Base-by-base conservation (phyloP, 2,888 invertebrate species). In the Anoncus sp. region DNA sequence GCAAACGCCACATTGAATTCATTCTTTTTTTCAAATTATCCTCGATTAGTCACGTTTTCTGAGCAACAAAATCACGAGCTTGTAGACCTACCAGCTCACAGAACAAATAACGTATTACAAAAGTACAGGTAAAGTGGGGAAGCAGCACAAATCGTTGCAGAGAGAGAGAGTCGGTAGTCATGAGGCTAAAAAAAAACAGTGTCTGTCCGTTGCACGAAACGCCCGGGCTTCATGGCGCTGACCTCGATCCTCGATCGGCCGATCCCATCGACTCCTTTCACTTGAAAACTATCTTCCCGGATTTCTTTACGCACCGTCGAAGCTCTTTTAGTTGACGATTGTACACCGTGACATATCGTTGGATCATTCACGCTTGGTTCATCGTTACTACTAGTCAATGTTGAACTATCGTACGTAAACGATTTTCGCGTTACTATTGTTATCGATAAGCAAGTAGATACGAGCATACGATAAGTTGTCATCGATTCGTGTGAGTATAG, bases 271-370 rank as follows among this genome's bases (percentile, higher is more conserved):
- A 75, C 82, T 87, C 91, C 91, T 91, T 91, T 91, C 91, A 91
- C 91, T 90, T 86, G 76, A 86, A 86, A 87, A 88, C 86, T 85
- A 78, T 86, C 86, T 85, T 87, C 85, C 84, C 84, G 84, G 84
- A 85, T 83, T 83, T 84, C 85, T 86, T 86, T 85, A 85, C 81
- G 81, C 67, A 80, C 81, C 80, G 82, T 80, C 83, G 81, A 82
- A 62, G 81, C 75, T 79, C 79, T 2, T 20, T 43, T 67, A 75
- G 78, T 75, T 38, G 51, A 53, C 67, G 66, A 62, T 27, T 57
- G 75, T 67, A 67, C 75, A 72, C 51, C 75, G 75, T 65, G 43
- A 71, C 67, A 45, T 35, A 59, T 75, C 75, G 77, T 78, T 72
- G 16, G 67, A 62, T 62, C 65, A 53, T 55, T 62, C 35, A 62